Conservation (phyloP, 1,140 invertebrate genomes). For the Paraescarpia echinospica region DNA sequence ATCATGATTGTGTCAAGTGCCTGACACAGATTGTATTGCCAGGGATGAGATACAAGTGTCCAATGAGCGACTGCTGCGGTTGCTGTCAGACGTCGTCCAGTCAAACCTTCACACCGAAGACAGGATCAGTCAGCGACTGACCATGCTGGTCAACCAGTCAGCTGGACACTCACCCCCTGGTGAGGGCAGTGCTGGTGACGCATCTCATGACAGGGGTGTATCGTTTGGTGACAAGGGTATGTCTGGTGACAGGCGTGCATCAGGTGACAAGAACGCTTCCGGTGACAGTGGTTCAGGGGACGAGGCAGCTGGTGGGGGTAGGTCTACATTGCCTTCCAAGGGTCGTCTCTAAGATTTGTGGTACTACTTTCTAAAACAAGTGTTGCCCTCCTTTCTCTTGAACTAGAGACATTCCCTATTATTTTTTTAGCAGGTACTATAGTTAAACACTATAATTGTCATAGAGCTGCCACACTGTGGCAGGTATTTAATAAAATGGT, state of each 20-base stretch:
- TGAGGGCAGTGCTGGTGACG: background rate
- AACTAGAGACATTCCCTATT: too few relatives aligned
- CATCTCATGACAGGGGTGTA: too few relatives aligned
- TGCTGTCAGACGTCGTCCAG: slow-evolving; percentile 48
- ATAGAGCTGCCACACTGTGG: too few relatives aligned
- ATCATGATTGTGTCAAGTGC: background rate
- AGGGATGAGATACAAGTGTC: slow-evolving; percentile 44
- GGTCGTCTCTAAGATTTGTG: background rate
- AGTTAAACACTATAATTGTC: too few relatives aligned
- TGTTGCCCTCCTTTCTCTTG: too few relatives aligned
- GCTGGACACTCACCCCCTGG: background rate
- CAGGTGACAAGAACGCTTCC: background rate
- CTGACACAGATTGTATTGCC: background rate
- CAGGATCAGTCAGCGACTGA: slow-evolving; percentile 43
- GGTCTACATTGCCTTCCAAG: background rate
- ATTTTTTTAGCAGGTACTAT: too few relatives aligned
- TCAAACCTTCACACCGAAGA: slow-evolving; percentile 49
- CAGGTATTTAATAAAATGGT: too few relatives aligned
- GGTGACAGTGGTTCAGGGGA: background rate
- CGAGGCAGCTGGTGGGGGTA: background rate
- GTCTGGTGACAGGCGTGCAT: background rate
- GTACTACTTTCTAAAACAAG: too few relatives aligned
- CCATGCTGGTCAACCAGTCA: slow-evolving; percentile 23
- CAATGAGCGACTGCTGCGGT: slow-evolving; percentile 48
- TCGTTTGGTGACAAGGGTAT: background rate